phyloP scores from a whole-genome alignment of 2,888 invertebrate genomes.

The Pantelozetes paolii region DNA sequence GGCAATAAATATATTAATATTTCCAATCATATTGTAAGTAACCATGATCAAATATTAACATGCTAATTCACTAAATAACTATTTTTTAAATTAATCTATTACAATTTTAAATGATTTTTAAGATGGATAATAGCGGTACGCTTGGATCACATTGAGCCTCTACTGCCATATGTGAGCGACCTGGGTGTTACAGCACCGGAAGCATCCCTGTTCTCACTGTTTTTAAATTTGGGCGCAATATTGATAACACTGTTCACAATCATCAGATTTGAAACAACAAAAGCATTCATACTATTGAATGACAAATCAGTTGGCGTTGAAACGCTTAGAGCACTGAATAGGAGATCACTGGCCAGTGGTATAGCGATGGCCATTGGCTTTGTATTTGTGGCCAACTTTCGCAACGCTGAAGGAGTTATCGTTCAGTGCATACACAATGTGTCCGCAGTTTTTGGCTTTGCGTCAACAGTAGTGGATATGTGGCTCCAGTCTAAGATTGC shows the following conservation, averaged over 20 bases:
- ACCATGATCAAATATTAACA: no score
- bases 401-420: not conserved
- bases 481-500: not conserved
- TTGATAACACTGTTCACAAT: not conserved
- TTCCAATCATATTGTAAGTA: constrained; percentile 15
- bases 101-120: no score
- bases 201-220: not conserved
- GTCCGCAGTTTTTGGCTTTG: not conserved
- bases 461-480: not conserved
- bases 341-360: not conserved
- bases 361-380: not conserved
- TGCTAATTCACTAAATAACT: no score
- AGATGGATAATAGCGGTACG: not conserved
- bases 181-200: constrained; percentile 7
- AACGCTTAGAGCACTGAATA: not conserved
- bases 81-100: no score
- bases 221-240: not conserved
- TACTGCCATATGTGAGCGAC: constrained; percentile 2
- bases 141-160: not conserved
- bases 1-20: not conserved
- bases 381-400: constrained; percentile 3
- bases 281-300: no score
- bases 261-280: not conserved
- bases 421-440: not conserved
- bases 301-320: not conserved